Conservation (phyloP, 1,140 invertebrate genomes). For the Euborellia annulipes region DNA sequence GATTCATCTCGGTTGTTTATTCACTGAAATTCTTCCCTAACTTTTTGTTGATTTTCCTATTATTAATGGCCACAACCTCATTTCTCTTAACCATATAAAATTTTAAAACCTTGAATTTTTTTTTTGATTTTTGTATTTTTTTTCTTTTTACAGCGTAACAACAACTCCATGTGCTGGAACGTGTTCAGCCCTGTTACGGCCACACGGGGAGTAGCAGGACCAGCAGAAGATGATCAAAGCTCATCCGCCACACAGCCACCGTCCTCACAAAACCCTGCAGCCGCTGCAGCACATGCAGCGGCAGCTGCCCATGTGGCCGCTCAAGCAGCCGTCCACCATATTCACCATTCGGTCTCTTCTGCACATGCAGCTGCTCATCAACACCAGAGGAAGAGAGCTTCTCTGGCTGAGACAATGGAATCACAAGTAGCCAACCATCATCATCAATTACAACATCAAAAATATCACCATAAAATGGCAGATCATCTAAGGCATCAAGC, state of each 20-base stretch:
- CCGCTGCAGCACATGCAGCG: background rate
- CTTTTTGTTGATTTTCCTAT: too few relatives aligned
- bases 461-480: background rate
- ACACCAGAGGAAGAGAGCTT: too few relatives aligned
- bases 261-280: conserved; percentile 24
- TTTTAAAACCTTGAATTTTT: background rate
- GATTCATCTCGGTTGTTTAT: too few relatives aligned
- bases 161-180: conserved; percentile 10
- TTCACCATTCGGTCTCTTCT: too few relatives aligned
- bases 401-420: background rate
- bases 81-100: too few relatives aligned
- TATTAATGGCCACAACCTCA: too few relatives aligned
- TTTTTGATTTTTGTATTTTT: background rate
- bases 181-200: conserved; percentile 1
- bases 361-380: too few relatives aligned
- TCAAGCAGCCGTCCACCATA: too few relatives aligned
- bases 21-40: too few relatives aligned
- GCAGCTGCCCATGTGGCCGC: too few relatives aligned
- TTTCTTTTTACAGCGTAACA: conserved; percentile 5
- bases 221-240: conserved; percentile 15
- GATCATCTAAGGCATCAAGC: too few relatives aligned
- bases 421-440: too few relatives aligned
- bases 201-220: conserved; percentile 18
- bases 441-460: background rate
- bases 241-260: conserved; percentile 14